Base-by-base conservation (phyloP, 2,797 vertebrate genomes). In the Pseudopleuronectes americanus region DNA sequence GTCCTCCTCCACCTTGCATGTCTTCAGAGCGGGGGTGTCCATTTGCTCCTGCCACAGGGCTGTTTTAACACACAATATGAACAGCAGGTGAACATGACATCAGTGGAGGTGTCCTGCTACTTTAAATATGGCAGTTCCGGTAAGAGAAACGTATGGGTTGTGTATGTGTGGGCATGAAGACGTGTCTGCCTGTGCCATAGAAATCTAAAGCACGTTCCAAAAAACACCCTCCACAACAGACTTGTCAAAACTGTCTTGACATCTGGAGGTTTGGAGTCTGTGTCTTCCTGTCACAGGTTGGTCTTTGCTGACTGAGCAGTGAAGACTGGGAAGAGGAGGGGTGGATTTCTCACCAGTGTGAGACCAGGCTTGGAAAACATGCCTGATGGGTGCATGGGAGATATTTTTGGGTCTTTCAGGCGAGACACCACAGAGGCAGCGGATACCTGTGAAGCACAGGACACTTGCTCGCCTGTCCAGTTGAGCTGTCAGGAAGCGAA, bases 1-100 rank as follows among this genome's bases (percentile, higher is more conserved):
- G 72, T 95, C 94, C 10, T 95, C 95, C 84, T 95, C 95, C 87
- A 95, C 94, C 82, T 95, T 95, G 83, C 95, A 95, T 56, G 94
- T 92, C 90, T 95, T 95, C 80, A 95, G 84, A 81, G 89, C 48
- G 2, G 93, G 85, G 43, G 92, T 56, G 41, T 95, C 95, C 74
- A 95, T 95, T 80, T 94, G 94, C 28, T 95, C 95, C 38, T 89
- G 85, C 95, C 95, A 95, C 83, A 95, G 91, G 23, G 86, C 93
- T 93, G 74, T 21, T 80, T 54, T 22, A 79, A 91, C 9, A 88
- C 56, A 86, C n/a, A 87, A 80, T 16, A 57, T 6, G 23, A 84
- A 64, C n/a, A 62, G 45, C 2, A 47, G 49, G 63, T 85, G 14
- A 86, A 22, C 41, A 51, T 7, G 8, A 17, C 9, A 45, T 62